Evolutionary conservation across 2,113 vertebrate species (phyloP).

Genomic region (Poecile atricapillus): DNA sequence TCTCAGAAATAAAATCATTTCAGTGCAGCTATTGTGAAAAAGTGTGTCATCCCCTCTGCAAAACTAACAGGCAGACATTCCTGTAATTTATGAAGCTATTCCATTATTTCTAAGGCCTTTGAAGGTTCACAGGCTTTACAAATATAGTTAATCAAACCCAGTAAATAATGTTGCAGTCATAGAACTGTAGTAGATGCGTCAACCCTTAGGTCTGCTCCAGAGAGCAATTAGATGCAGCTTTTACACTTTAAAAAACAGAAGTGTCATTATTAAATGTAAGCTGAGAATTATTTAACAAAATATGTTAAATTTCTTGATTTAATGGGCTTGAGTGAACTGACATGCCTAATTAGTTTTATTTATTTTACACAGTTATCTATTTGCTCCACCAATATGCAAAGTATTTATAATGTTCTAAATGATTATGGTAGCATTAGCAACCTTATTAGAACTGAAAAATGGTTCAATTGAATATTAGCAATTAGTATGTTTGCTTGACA

Average conservation of each 20-base stretch:
- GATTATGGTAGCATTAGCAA: neutral
- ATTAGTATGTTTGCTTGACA: neutral
- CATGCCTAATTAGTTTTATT: slow-evolving; percentile 38
- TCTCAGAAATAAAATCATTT: slow-evolving; percentile 25
- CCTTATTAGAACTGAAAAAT: slow-evolving; percentile 17
- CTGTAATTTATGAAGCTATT: slow-evolving; percentile 1
- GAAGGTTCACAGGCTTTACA: neutral
- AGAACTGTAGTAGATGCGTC: slow-evolving; percentile 12
- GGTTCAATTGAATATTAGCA: neutral
- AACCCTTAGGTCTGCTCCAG: neutral
- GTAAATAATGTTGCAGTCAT: slow-evolving; percentile 1
- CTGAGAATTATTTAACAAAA: slow-evolving; percentile 32
- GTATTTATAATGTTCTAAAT: slow-evolving; percentile 14
- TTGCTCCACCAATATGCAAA: slow-evolving; percentile 21
- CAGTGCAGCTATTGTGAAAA: neutral
- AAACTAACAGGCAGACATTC: neutral
- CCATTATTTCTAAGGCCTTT: neutral
- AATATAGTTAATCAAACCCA: neutral
- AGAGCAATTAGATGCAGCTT: slow-evolving; percentile 1
- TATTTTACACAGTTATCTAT: slow-evolving; percentile 41
- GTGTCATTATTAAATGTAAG: slow-evolving; percentile 12
- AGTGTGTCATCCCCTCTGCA: neutral
- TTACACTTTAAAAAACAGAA: neutral
- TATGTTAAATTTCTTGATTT: slow-evolving; percentile 22
- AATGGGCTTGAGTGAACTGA: slow-evolving; percentile 27